A percentile compares a stretch with the other conserved stretches of the same genome.
Evolutionary conservation across 2,113 vertebrate genomes (phyloP).

Genomic region (Engystomops pustulosus): DNA sequence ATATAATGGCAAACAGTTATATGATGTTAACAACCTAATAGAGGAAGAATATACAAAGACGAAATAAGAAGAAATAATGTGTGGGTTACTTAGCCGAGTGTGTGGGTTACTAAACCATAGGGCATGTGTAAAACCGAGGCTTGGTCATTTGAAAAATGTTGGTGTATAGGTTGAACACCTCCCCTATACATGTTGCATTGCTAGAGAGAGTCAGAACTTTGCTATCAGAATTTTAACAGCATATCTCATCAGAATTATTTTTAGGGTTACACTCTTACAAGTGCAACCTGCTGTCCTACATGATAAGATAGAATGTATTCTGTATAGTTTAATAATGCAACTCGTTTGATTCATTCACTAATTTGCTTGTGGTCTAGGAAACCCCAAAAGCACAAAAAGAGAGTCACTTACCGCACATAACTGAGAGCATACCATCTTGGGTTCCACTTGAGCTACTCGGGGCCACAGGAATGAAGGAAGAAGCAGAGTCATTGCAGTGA

Average conservation of each 20-base stretch:
- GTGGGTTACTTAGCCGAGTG: neutral
- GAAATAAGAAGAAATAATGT: neutral
- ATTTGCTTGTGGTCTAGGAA: slow-evolving; percentile 34
- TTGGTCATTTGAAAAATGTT: no score
- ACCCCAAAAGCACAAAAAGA: slow-evolving; percentile 30
- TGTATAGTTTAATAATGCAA: neutral
- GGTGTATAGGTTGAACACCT: neutral
- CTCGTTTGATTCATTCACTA: slow-evolving; percentile 9
- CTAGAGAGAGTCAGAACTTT: neutral
- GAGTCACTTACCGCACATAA: slow-evolving; percentile 71
- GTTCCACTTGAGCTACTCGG: slow-evolving; percentile 65
- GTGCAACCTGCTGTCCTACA: neutral
- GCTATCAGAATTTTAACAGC: neutral
- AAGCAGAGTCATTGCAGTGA: neutral
- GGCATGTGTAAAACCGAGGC: neutral
- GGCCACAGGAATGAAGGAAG: slow-evolving; percentile 34
- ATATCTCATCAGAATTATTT: neutral
- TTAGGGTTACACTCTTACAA: neutral
- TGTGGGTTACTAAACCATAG: neutral
- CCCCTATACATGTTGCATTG: neutral
- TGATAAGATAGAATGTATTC: neutral
- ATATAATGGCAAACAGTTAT: neutral
- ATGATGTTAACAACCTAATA: neutral
- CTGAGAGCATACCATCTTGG: slow-evolving; percentile 37
- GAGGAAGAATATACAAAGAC: neutral